Evolutionary conservation across 2,113 vertebrate genomes (phyloP).

Genomic region (Abramis brama): DNA sequence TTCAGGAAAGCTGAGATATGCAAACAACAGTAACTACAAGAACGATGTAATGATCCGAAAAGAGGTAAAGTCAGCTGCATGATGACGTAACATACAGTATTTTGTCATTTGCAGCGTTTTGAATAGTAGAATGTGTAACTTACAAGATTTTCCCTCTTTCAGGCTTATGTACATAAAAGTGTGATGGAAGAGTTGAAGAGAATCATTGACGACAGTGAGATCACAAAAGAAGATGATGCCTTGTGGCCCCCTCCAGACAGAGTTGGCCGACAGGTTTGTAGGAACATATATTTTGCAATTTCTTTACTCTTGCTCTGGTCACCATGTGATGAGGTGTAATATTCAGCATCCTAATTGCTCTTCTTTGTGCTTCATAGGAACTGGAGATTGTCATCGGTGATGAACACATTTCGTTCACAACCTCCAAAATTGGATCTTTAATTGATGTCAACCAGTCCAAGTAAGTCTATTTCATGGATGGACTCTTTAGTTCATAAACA

Average conservation of each 20-base stretch:
- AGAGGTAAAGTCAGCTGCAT: conserved; percentile 79
- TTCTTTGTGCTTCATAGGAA: conserved; percentile 77
- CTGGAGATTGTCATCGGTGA: conserved; percentile 99
- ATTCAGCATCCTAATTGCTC: neutral
- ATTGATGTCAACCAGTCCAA: conserved; percentile 99
- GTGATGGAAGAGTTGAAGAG: conserved; percentile 99
- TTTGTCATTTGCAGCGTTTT: neutral
- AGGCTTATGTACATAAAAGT: conserved; percentile 98
- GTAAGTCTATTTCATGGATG: conserved; percentile 74
- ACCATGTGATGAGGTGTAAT: neutral
- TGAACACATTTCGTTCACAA: conserved; percentile 98
- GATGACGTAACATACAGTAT: neutral
- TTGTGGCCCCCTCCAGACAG: conserved; percentile 96
- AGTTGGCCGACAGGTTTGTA: conserved; percentile 91
- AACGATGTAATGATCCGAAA: conserved; percentile 99
- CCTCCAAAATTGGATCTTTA: conserved; percentile 98
- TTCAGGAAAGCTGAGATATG: conserved; percentile 93
- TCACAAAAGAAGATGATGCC: conserved; percentile 97
- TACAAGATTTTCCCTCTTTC: neutral
- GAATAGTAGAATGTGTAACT: neutral
- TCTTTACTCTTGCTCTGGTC: neutral
- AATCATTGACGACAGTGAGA: conserved; percentile 98
- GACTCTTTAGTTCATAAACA: neutral
- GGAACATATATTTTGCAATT: neutral
- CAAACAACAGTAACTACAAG: conserved; percentile 99